phyloP scores from a whole-genome alignment of 1,140 invertebrate genomes.

The Archivesica marissinica region DNA sequence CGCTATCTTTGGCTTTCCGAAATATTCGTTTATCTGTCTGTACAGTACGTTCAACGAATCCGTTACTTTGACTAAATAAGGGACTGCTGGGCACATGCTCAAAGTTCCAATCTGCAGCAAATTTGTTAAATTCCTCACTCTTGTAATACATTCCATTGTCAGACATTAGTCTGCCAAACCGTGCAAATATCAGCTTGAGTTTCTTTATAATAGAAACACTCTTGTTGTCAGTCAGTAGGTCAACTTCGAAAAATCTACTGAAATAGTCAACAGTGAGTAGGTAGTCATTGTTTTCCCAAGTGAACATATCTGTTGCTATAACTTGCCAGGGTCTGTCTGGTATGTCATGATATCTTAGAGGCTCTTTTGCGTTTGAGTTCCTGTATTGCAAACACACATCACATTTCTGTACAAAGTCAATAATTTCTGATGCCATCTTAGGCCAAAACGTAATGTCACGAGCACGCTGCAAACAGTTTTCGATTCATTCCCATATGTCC shows the following conservation, averaged over 20 bases:
- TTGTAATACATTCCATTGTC: constrained; percentile 64
- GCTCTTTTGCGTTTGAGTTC: constrained; percentile 33
- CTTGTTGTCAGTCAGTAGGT: constrained; percentile 12
- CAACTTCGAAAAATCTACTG: constrained; percentile 38
- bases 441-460: too few species aligned
- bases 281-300: constrained; percentile 42
- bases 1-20: constrained; percentile 23
- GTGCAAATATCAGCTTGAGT: constrained; percentile 9
- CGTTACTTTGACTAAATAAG: neutral
- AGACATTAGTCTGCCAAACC: constrained; percentile 40
- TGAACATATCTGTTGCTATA: constrained; percentile 46
- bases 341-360: constrained; percentile 2
- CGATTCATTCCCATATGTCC: constrained; percentile 65
- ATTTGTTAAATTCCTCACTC: neutral
- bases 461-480: constrained; percentile 60
- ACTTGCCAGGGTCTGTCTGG: constrained; percentile 38
- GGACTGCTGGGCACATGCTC: constrained; percentile 3
- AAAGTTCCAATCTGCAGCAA: constrained; percentile 26
- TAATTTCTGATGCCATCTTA: too few species aligned
- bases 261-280: constrained; percentile 61
- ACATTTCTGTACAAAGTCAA: too few species aligned
- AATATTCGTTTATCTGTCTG: constrained; percentile 26
- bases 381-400: constrained; percentile 27
- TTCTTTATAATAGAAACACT: constrained; percentile 58
- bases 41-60: constrained; percentile 4